Evolutionary conservation across 1,140 invertebrate genomes (phyloP), one percentile per base, ranked within the genome.

Genomic region (Drosophila burlai): DNA sequence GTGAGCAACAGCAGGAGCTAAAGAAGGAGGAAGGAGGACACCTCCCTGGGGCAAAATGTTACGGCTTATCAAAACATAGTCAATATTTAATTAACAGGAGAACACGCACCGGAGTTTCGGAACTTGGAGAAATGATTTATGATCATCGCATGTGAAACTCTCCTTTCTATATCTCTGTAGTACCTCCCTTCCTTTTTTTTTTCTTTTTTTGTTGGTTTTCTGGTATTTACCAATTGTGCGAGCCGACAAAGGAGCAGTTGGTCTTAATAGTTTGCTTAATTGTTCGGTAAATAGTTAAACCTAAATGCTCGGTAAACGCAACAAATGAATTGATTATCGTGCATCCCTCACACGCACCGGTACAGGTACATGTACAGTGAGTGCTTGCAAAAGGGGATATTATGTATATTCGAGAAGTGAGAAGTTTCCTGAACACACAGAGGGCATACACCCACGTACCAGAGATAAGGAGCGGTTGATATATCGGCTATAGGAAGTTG

Each of bases 21-120:
- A n/a, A n/a, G 55, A 43, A 34, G 50, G 50, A 52, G 49, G 29
- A 34, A 34, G 24, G 57, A 64, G 67, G 67, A 71, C 66, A 79
- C 47, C 68, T 59, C 64, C 67, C 68, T 57, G 46, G 68, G 71
- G 71, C 71, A 40, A 84, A 55, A 82, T 86, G 79, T 79, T 90
- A 85, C 72, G 81, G 76, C 76, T 85, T 85, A 90, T 90, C 85
- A 90, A 76, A 90, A 90, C 86, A 90, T 90, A 86, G 85, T 90
- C 85, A 91, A 90, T 90, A 90, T 90, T 90, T 90, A 90, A 90
- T 90, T 90, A 90, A 90, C 86, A 90, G 82, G 82, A 90, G 54
- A 57, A 57, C 54, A 91, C 82, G 46, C 85, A 91, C 76, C 85
- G 62, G 18, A 40, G 42, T 40, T 65, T 76, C 46, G 71, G 61